Evolutionary conservation across 2,797 vertebrate genomes (phyloP).

Genomic region (Emydoidea blandingii): DNA sequence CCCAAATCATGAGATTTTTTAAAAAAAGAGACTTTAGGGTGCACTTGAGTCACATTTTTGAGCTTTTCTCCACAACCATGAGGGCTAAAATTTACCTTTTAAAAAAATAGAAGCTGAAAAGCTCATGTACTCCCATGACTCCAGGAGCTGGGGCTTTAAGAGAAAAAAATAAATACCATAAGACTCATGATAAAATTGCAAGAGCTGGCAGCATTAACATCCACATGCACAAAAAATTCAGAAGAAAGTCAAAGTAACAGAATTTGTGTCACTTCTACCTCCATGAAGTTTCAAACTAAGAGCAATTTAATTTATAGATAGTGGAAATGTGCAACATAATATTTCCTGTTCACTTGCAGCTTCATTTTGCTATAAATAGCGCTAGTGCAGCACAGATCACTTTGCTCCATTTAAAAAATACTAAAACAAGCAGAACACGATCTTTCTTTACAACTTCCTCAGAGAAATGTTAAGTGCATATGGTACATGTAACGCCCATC

Average conservation of each 20-base stretch:
- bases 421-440: not conserved
- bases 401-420: not conserved
- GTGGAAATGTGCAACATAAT: not conserved
- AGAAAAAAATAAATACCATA: not conserved
- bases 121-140: not conserved
- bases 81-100: not conserved
- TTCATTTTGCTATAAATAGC: not conserved
- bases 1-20: not conserved
- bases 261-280: not conserved
- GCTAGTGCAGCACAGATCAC: not conserved
- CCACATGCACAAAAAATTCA: not conserved
- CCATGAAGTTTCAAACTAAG: not conserved
- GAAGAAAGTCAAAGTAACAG: not conserved
- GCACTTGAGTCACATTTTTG: not conserved
- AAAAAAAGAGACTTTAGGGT: not conserved
- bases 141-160: not conserved
- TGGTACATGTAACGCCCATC: rapidly evolving
- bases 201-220: not conserved
- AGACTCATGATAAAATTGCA: not conserved
- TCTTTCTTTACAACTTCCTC: not conserved
- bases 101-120: too few relatives aligned
- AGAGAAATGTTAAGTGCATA: not conserved
- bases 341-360: not conserved
- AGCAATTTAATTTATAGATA: not conserved
- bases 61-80: not conserved